Evolutionary conservation across 2,797 vertebrate genomes (phyloP).

Genomic region (Telmatherina bonti): DNA sequence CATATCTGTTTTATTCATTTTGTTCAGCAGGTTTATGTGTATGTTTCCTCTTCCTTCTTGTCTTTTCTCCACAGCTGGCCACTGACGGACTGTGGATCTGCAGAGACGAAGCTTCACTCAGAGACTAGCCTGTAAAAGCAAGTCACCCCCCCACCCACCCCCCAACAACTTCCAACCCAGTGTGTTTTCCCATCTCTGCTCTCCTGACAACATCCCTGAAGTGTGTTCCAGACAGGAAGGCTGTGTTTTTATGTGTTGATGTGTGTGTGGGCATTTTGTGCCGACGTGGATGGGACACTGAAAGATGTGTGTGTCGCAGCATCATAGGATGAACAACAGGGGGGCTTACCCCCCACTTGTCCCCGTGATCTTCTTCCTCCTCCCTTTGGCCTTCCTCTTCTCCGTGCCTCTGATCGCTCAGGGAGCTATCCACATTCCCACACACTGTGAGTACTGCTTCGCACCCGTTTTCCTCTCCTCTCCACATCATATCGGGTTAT

Average conservation of each 20-base stretch:
- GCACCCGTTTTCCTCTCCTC: no score
- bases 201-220: slow-evolving; percentile 35
- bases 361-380: slow-evolving; percentile 42
- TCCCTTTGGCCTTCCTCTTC: slow-evolving; percentile 58
- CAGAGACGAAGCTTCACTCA: slow-evolving; percentile 7
- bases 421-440: slow-evolving; percentile 70
- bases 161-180: not conserved
- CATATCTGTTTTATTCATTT: no score
- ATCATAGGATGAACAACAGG: slow-evolving; percentile 57
- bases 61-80: slow-evolving; percentile 4
- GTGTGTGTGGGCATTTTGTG: slow-evolving; percentile 55
- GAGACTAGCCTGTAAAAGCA: not conserved
- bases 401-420: slow-evolving; percentile 45
- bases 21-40: no score
- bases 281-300: slow-evolving; percentile 73
- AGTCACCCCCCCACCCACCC: not conserved
- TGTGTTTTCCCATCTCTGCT: slow-evolving; percentile 8
- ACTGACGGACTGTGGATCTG: slow-evolving; percentile 1
- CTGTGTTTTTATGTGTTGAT: slow-evolving; percentile 56
- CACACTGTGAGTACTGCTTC: slow-evolving; percentile 69
- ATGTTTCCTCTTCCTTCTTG: slow-evolving; percentile 54
- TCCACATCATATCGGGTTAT: no score
- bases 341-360: slow-evolving; percentile 39
- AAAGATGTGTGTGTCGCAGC: slow-evolving; percentile 73
- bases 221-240: slow-evolving; percentile 34